Conservation (phyloP, 2,797 vertebrate genomes). For the Octomys mimax region DNA sequence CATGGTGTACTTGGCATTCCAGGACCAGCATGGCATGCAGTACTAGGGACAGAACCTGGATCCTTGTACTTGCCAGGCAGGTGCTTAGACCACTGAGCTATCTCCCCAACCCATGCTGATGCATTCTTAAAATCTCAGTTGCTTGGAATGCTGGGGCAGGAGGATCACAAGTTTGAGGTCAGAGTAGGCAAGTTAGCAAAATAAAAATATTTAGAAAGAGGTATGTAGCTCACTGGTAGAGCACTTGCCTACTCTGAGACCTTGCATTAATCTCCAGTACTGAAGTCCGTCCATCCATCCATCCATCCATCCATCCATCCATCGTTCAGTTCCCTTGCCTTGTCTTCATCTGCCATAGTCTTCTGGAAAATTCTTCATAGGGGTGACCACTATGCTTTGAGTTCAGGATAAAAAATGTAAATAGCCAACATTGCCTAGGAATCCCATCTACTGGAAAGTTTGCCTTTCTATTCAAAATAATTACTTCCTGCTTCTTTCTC, state of each 20-base stretch:
- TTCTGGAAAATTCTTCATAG: constrained; percentile 7
- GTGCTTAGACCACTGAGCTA: no score
- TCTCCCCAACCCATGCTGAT: no score
- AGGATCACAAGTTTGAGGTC: background rate
- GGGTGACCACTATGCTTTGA: background rate
- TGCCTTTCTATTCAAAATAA: background rate
- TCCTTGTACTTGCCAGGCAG: no score
- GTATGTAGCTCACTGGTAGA: background rate
- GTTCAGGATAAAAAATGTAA: constrained; percentile 1
- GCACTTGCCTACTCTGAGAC: background rate
- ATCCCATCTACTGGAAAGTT: background rate
- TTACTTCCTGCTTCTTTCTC: background rate
- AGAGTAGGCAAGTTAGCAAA: background rate
- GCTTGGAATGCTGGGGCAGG: background rate
- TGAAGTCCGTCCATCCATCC: background rate
- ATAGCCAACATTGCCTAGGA: background rate
- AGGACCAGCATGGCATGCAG: no score
- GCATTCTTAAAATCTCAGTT: background rate
- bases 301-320: background rate
- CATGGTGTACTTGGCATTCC: no score
- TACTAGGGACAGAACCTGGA: no score
- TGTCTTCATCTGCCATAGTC: background rate
- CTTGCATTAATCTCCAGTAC: background rate
- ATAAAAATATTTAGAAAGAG: background rate
- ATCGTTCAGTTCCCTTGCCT: background rate